Evolutionary conservation across 2,888 invertebrate genomes (phyloP).

Genomic region (Agrochola lychnidis): DNA sequence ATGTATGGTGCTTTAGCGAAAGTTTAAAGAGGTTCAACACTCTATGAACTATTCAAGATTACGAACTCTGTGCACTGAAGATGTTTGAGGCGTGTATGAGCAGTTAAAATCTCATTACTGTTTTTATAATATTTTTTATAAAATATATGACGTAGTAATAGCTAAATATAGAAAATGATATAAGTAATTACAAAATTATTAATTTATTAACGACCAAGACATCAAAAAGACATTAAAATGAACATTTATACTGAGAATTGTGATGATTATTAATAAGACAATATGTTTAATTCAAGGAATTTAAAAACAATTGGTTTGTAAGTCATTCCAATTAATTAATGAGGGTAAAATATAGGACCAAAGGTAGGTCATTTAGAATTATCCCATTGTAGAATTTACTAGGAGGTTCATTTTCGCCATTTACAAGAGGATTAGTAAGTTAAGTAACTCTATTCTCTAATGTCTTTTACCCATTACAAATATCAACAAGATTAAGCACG

Average conservation of each 20-base stretch:
- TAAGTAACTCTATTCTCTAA: neutral
- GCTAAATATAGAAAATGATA: conserved; percentile 1
- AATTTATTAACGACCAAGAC: neutral
- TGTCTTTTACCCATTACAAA: too few species aligned
- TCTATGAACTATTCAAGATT: neutral
- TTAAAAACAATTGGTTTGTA: too few species aligned
- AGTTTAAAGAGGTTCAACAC: neutral
- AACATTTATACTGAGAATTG: neutral
- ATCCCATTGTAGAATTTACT: neutral
- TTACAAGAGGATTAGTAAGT: neutral
- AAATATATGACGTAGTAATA: neutral
- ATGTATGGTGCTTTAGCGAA: neutral
- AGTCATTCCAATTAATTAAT: neutral
- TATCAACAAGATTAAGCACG: too few species aligned
- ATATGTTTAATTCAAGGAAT: too few species aligned
- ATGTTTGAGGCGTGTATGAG: neutral
- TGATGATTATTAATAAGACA: neutral
- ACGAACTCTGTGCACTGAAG: neutral
- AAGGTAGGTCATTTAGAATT: too few species aligned
- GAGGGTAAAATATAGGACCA: too few species aligned
- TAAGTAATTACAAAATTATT: conserved; percentile 1
- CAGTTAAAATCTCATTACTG: conserved; percentile 15
- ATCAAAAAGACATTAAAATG: neutral
- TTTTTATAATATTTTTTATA: conserved; percentile 9
- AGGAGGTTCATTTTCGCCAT: neutral